phyloP scores from a whole-genome alignment of 2,888 invertebrate species.

The Lordiphosa andalusiaca region DNA sequence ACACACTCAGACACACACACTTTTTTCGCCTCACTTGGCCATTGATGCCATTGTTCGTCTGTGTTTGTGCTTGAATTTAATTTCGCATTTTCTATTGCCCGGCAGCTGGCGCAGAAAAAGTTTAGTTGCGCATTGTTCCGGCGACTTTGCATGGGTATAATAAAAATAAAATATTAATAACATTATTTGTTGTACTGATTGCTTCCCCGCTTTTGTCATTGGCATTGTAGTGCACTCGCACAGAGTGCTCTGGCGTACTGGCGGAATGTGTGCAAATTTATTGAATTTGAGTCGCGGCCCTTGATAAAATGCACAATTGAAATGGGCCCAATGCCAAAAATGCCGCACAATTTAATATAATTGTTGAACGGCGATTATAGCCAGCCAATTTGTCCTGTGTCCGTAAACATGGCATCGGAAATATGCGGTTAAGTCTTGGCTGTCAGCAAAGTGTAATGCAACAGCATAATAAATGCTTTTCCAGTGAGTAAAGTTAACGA shows the following conservation, averaged over 20 bases:
- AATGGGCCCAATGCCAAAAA: too few relatives aligned
- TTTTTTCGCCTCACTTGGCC: conserved; percentile 7
- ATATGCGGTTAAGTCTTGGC: background rate
- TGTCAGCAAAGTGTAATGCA: conserved; percentile 7
- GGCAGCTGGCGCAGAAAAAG: conserved; percentile 41
- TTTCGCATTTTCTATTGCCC: conserved; percentile 46
- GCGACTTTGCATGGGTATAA: conserved; percentile 52
- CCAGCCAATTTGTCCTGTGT: conserved; percentile 46
- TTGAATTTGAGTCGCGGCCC: too few relatives aligned
- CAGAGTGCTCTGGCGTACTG: too few relatives aligned
- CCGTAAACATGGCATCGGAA: conserved; percentile 23
- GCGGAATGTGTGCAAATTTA: conserved; percentile 49
- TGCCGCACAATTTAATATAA: too few relatives aligned
- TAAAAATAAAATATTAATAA: conserved; percentile 68
- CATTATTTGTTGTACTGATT: conserved; percentile 54
- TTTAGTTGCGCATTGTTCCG: conserved; percentile 47
- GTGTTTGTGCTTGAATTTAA: conserved; percentile 33
- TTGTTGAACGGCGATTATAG: conserved; percentile 14
- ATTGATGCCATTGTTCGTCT: conserved; percentile 39
- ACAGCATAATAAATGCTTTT: too few relatives aligned
- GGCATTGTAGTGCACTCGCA: conserved; percentile 19
- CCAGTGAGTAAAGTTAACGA: too few relatives aligned
- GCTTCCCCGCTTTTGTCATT: conserved; percentile 6
- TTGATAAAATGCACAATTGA: too few relatives aligned
- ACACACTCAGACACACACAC: conserved; percentile 19